A percentile compares a stretch with the other conserved stretches of the same genome.
Evolutionary conservation across 1,140 invertebrate genomes (phyloP).

Genomic region (Sminthurides bifidus): DNA sequence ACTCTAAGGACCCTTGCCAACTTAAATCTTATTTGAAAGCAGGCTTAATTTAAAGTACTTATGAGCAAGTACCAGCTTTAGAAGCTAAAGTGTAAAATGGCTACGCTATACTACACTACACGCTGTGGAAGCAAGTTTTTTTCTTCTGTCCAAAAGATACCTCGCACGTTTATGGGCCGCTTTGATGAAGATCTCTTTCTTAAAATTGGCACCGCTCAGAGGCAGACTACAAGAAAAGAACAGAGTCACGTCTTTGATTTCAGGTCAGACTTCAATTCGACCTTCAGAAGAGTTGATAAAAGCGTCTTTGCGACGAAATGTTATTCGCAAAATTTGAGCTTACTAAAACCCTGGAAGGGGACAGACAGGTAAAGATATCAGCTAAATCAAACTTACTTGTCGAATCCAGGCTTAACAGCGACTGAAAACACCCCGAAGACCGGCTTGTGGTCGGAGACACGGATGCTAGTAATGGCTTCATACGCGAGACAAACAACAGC

Average conservation of each 20-base stretch:
- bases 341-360: no score
- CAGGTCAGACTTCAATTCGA: not conserved
- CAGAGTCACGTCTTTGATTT: not conserved
- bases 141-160: slow-evolving; percentile 26
- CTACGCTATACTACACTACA: no score
- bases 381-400: slow-evolving; percentile 18
- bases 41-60: no score
- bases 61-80: no score
- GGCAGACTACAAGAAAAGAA: slow-evolving; percentile 20
- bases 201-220: slow-evolving; percentile 28
- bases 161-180: slow-evolving; percentile 26
- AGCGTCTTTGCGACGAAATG: not conserved
- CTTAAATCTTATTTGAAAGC: no score
- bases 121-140: slow-evolving; percentile 25
- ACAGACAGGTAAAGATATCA: not conserved
- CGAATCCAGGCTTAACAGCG: slow-evolving; percentile 27
- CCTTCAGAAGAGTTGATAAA: not conserved
- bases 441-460: slow-evolving; percentile 27
- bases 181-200: slow-evolving; percentile 27
- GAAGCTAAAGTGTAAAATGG: no score
- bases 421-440: slow-evolving; percentile 28
- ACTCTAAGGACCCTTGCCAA: no score
- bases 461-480: slow-evolving; percentile 19
- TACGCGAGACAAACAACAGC: slow-evolving; percentile 20
- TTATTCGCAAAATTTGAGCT: no score